Evolutionary conservation across 1,140 invertebrate species (phyloP).

Genomic region (Tetramorium simillimum): DNA sequence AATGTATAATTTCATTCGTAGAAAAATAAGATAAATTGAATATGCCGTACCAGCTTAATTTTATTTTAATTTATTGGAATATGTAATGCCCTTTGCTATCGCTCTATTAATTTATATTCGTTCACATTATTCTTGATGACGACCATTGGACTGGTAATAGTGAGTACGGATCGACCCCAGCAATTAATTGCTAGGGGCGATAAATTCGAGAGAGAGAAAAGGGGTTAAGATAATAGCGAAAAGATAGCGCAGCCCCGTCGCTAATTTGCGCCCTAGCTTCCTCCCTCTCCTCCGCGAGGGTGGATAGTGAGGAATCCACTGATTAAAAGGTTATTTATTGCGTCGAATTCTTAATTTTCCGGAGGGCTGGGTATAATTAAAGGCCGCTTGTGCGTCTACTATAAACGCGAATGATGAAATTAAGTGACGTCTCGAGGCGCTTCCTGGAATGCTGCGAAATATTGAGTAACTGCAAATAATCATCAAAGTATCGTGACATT

Average conservation of each 20-base stretch:
- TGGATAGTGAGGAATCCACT: slow-evolving; percentile 69
- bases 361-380: slow-evolving; percentile 71
- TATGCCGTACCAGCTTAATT: background rate
- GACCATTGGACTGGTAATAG: slow-evolving; percentile 32
- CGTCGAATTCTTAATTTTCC: slow-evolving; percentile 77
- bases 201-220: slow-evolving; percentile 67
- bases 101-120: slow-evolving; percentile 36
- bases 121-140: slow-evolving; percentile 4
- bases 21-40: background rate
- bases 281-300: slow-evolving; percentile 13
- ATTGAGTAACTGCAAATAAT: slow-evolving; percentile 50
- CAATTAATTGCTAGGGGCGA: slow-evolving; percentile 67
- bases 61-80: background rate
- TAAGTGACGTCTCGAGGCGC: background rate
- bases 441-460: background rate
- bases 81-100: background rate
- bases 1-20: background rate
- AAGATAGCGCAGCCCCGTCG: slow-evolving; percentile 68
- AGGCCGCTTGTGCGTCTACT: slow-evolving; percentile 40
- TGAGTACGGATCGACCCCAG: slow-evolving; percentile 39
- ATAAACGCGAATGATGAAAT: slow-evolving; percentile 53
- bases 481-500: slow-evolving; percentile 31
- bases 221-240: slow-evolving; percentile 73
- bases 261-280: slow-evolving; percentile 70
- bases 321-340: slow-evolving; percentile 80